These are phyloP conservation scores for Lontra canadensis DNA, from an alignment of 2,113 vertebrate genomes.

Conservation along the genomic window DNA sequence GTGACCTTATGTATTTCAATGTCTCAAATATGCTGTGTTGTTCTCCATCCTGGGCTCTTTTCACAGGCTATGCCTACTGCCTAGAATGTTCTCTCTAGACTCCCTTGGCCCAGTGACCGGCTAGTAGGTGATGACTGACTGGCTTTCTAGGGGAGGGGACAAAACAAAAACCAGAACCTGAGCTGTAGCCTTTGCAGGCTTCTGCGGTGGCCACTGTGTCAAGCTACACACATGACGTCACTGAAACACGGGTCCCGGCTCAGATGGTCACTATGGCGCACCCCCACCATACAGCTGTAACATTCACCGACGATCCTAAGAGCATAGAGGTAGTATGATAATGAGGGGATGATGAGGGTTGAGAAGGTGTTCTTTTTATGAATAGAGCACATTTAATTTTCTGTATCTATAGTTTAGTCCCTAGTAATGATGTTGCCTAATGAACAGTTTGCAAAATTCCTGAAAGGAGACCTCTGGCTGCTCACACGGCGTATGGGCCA, in stretches of 20 bases:
- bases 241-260: background rate
- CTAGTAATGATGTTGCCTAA: background rate
- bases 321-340: background rate
- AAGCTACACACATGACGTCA: background rate
- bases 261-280: accelerated
- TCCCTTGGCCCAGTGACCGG: background rate
- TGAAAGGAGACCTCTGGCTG: background rate
- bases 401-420: background rate
- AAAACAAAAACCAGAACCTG: background rate
- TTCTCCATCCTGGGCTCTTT: background rate
- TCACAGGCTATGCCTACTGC: background rate
- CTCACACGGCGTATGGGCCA: accelerated
- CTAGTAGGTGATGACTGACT: background rate
- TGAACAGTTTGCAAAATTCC: background rate
- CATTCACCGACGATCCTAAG: background rate
- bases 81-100: background rate
- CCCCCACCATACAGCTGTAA: background rate
- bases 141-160: too few species aligned
- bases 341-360: background rate
- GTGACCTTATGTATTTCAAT: background rate
- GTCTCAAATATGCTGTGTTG: background rate
- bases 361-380: background rate
- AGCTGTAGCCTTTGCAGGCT: background rate
- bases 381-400: background rate
- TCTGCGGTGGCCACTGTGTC: background rate